Evolutionary conservation across 2,888 invertebrate genomes (phyloP), one percentile per base, ranked within the genome.

Genomic region (Cosmopolites sordidus): DNA sequence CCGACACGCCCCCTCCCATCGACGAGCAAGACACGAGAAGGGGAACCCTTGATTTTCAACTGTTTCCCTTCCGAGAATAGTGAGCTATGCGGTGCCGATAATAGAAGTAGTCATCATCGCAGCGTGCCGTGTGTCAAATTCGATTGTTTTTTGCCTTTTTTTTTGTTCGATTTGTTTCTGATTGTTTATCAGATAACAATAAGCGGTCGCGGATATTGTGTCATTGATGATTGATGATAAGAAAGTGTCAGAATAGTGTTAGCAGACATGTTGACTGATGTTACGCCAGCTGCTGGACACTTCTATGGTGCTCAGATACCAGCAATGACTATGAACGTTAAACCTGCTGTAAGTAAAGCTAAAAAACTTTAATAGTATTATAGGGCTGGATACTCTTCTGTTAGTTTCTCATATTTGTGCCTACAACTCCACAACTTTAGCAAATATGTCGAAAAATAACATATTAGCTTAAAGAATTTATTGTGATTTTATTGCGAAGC

Each of bases 281-380:
- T 80, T 78, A 79, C 79, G 64, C 79, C 80, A 66, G 77, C 79
- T 66, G 79, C 79, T 63, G 79, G 80, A 59, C 80, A 80, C 69
- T 73, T 80, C 58, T 80, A 80, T 66, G 80, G 80, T 60, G 77
- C 79, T 56, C 80, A 80, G 67, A 80, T 80, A 66, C 80, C 80
- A 50, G 76, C 78, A 38, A 80, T 80, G 79, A 76, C 78, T 60
- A 79, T 80, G 79, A 80, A 80, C 67, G 77, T 80, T 58, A 75
- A 74, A 63, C 63, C 69, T 54, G 69, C 68, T 62, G 73, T 74
- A 68, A 69, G 69, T 66, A 56, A 22, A 8, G 8, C 3, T 22
- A 22, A 58, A n/a, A n/a, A n/a, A n/a, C n/a, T n/a, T n/a, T n/a
- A n/a, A n/a, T n/a, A n/a, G n/a, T n/a, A n/a, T n/a, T n/a, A n/a